Evolutionary conservation across 2,888 invertebrate species (phyloP), one percentile per base, ranked within the genome.

Genomic region (Trichopria drosophilae): DNA sequence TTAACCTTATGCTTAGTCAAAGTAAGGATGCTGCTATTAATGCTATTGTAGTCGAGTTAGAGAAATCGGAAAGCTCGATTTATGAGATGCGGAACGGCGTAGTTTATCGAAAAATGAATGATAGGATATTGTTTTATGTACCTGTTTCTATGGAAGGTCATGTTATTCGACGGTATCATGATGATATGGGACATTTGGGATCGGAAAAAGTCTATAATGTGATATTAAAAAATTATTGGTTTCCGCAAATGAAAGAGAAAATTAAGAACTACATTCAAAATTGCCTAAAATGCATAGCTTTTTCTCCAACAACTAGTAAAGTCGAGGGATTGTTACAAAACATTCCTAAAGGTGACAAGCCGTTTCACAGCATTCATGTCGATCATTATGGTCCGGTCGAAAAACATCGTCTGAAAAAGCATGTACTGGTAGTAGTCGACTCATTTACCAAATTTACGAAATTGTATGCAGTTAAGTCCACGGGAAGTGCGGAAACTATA

Each of bases 351-450:
- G 55, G 52, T 3, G 51, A 57, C 4, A 16, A 50, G 3, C 58
- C 55, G 12, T 61, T 58, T 19, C 24, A 19, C 6, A 48, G 28
- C 1, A 10, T 56, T 4, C 59, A 62, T 16, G 44, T 60, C 10
- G 59, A 62, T 16, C 57, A 59, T 28, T 53, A 40, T 3, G 41
- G 64, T 0, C 53, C 65, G 24, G 65, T 72, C 9, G 52, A 60
- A 9, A 56, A 57, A 5, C 29, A 58, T 9, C 61, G 62, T 35
- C 36, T n/a, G 6, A 44, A 35, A 20, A 37, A 37, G 22, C 39
- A 52, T n/a, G 23, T 57, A 4, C 36, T 57, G 6, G 37, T 41
- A 5, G 47, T 55, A 1, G 32, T 52, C 3, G 55, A 55, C 26
- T 39, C 29, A 2, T 54, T 57, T 22, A 34, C 51, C 1, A 57